Evolutionary conservation across 2,797 vertebrate genomes (phyloP).

Genomic region (Centropyge bicolor): DNA sequence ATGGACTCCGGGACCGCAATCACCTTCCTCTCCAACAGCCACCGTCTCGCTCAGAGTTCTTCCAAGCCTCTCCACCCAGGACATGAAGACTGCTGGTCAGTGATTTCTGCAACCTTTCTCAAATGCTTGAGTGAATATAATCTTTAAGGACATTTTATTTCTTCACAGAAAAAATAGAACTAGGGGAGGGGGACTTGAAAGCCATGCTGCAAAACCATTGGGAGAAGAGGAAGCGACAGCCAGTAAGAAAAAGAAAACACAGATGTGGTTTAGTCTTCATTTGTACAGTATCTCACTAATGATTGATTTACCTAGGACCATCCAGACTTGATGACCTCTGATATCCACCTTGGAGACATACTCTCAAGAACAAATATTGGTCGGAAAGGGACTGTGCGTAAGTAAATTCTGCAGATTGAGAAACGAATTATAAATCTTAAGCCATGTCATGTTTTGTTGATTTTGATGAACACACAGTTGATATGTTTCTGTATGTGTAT

Average conservation of each 20-base stretch:
- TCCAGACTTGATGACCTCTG: slow-evolving; percentile 93
- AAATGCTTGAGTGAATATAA: not conserved
- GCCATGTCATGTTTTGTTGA: not conserved
- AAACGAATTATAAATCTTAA: not conserved
- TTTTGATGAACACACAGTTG: not conserved
- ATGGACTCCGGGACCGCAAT: slow-evolving; percentile 85
- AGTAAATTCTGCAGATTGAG: slow-evolving; percentile 52
- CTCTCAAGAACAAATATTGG: slow-evolving; percentile 94
- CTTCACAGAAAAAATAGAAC: slow-evolving; percentile 90
- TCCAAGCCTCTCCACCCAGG: slow-evolving; percentile 93
- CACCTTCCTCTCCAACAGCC: slow-evolving; percentile 87
- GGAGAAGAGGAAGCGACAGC: slow-evolving; percentile 95
- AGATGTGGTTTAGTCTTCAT: not conserved
- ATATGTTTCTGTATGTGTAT: not conserved
- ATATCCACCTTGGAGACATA: slow-evolving; percentile 93
- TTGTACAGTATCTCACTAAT: slow-evolving; percentile 11
- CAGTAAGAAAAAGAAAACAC: slow-evolving; percentile 84
- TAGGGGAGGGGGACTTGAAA: slow-evolving; percentile 92
- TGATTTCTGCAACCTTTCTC: not conserved
- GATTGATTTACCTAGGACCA: slow-evolving; percentile 87
- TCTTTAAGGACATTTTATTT: slow-evolving; percentile 54
- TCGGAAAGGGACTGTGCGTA: slow-evolving; percentile 92
- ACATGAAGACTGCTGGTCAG: slow-evolving; percentile 96
- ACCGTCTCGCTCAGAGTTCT: slow-evolving; percentile 91
- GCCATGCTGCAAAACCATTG: slow-evolving; percentile 92